Conservation (phyloP, 2,113 vertebrate species). For the Albula goreensis region DNA sequence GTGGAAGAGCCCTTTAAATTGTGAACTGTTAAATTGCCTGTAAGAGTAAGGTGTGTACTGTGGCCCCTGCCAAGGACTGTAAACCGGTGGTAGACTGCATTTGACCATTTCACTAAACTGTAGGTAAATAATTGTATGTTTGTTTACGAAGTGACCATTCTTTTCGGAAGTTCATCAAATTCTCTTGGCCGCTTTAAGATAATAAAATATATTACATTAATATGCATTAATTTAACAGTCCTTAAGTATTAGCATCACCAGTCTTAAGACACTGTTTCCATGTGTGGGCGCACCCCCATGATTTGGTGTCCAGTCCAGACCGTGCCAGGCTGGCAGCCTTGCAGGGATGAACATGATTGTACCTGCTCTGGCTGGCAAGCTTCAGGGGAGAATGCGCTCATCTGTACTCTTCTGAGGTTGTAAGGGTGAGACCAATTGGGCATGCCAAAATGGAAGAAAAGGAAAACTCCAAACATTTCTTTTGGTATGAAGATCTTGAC, state of each 20-base stretch:
- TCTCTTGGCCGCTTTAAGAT: constrained; percentile 5
- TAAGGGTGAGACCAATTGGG: neutral
- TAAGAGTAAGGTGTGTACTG: neutral
- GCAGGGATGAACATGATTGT: neutral
- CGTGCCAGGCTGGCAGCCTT: neutral
- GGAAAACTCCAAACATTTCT: neutral
- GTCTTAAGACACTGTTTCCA: too few species aligned
- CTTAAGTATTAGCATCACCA: too few species aligned
- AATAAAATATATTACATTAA: neutral
- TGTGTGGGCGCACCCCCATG: neutral
- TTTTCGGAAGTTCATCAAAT: constrained; percentile 34
- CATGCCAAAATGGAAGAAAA: neutral
- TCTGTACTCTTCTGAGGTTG: too few species aligned
- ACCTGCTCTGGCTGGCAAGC: too few species aligned
- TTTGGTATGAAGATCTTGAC: neutral
- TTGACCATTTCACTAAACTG: constrained; percentile 34
- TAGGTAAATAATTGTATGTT: constrained; percentile 21
- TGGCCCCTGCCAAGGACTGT: constrained; percentile 37
- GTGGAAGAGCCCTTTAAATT: neutral
- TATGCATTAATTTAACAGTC: too few species aligned
- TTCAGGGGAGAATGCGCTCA: too few species aligned
- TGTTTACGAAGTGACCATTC: constrained; percentile 39
- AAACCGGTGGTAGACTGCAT: constrained; percentile 76
- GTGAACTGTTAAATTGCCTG: neutral
- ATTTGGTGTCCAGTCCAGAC: neutral